A percentile compares a stretch with the other conserved stretches of the same genome.
Evolutionary conservation across 2,113 vertebrate genomes (phyloP).

Genomic region (Atlantisia rogersi): DNA sequence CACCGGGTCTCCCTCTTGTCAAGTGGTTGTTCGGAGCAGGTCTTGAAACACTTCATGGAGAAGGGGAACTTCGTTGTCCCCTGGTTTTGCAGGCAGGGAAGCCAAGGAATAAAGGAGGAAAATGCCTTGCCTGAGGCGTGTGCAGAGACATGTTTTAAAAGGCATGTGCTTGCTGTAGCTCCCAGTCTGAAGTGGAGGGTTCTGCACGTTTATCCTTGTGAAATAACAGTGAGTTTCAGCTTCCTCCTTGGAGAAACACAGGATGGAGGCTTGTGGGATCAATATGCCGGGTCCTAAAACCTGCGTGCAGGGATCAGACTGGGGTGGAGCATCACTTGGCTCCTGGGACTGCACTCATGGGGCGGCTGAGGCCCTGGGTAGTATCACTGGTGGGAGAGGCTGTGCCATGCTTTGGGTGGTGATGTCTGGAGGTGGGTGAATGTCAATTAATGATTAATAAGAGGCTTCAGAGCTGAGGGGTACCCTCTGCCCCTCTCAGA

Average conservation of each 20-base stretch:
- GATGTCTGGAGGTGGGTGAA: neutral
- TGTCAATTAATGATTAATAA: rapidly evolving
- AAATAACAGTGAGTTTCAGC: neutral
- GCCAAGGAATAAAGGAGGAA: constrained; percentile 23
- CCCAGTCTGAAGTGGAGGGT: neutral
- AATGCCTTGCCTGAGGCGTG: constrained; percentile 36
- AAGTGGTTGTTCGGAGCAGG: neutral
- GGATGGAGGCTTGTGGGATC: neutral
- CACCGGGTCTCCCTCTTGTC: neutral
- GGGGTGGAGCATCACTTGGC: neutral
- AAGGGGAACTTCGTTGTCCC: neutral
- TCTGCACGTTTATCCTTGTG: neutral
- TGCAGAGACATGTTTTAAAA: constrained; percentile 5
- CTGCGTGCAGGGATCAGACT: neutral
- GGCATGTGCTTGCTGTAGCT: neutral
- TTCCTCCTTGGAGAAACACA: neutral
- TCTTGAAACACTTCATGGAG: neutral
- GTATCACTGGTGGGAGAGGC: neutral
- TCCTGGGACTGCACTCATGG: rapidly evolving
- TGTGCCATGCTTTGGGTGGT: rapidly evolving
- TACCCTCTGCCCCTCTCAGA: neutral
- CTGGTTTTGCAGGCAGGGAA: constrained; percentile 8
- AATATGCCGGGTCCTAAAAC: neutral
- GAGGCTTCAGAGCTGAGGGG: rapidly evolving
- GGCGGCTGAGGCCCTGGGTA: neutral